A percentile compares a stretch with the other conserved stretches of the same genome.
Evolutionary conservation across 2,888 invertebrate species (phyloP).

Genomic region (Scaptomyza polygonia): DNA sequence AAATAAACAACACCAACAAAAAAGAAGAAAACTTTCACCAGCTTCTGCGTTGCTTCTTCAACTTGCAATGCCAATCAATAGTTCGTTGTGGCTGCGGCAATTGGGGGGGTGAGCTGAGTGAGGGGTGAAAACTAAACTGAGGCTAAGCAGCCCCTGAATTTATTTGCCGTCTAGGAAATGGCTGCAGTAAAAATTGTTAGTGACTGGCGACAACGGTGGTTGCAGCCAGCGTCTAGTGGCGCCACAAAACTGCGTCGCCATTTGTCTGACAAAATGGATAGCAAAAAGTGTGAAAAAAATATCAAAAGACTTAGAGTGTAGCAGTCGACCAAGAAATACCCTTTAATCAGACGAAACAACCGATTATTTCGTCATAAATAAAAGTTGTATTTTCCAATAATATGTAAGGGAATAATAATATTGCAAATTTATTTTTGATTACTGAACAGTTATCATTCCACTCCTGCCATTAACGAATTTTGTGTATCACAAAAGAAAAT

Average conservation of each 20-base stretch:
- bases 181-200: constrained; percentile 68
- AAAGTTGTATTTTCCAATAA: too few relatives aligned
- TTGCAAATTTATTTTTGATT: background rate
- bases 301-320: background rate
- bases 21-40: constrained; percentile 36
- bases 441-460: background rate
- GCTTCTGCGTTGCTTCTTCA: constrained; percentile 54
- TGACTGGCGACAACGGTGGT: constrained; percentile 55
- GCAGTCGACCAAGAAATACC: constrained; percentile 5
- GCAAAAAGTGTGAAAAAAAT: constrained; percentile 29
- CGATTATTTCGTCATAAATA: too few relatives aligned
- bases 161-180: constrained; percentile 62
- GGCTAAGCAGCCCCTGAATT: constrained; percentile 58
- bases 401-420: too few relatives aligned
- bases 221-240: constrained; percentile 56
- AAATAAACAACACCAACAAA: background rate
- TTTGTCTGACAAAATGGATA: constrained; percentile 68
- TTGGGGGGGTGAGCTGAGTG: background rate
- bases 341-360: background rate
- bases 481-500: constrained; percentile 26
- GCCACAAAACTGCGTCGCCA: constrained; percentile 73
- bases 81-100: background rate
- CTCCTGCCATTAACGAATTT: rapidly evolving
- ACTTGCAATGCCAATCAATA: constrained; percentile 55
- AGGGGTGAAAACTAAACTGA: background rate